Evolutionary conservation across 2,797 vertebrate species (phyloP).

Genomic region (Clarias platycephalus): DNA sequence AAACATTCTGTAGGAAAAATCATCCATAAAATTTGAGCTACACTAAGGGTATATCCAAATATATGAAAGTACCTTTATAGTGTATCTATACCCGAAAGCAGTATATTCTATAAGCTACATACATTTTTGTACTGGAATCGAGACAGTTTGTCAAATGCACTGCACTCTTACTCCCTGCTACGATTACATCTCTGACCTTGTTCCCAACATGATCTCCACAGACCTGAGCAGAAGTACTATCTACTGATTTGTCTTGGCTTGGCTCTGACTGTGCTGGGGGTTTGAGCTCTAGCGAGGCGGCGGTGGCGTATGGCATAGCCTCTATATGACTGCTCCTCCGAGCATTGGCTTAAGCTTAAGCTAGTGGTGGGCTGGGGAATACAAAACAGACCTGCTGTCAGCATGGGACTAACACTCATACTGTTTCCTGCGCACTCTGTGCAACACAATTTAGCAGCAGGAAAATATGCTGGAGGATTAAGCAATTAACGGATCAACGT

Average conservation of each 20-base stretch:
- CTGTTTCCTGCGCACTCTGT: neutral
- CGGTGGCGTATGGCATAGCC: constrained; percentile 36
- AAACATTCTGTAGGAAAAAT: neutral
- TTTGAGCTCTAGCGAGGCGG: constrained; percentile 27
- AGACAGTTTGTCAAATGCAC: constrained; percentile 43
- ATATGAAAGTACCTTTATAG: neutral
- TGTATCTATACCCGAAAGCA: neutral
- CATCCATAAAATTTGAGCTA: no score
- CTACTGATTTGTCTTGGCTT: constrained; percentile 50
- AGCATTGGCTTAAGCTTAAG: constrained; percentile 50
- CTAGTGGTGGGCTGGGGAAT: constrained; percentile 17
- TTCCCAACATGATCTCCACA: constrained; percentile 47
- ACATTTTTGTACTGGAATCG: neutral
- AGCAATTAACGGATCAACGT: constrained; percentile 12
- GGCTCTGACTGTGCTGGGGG: constrained; percentile 28
- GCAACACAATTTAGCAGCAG: constrained; percentile 13
- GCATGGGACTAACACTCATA: constrained; percentile 15
- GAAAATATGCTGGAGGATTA: neutral
- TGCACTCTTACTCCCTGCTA: constrained; percentile 35
- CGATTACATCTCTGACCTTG: constrained; percentile 57
- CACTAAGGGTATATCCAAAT: neutral
- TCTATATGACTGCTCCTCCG: neutral
- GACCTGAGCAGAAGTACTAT: constrained; percentile 37
- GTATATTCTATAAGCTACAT: neutral
- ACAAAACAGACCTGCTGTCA: constrained; percentile 36